These are phyloP conservation scores for Ammodytes dubius DNA, from an alignment of 2,113 vertebrate genomes.

Conservation along the genomic window DNA sequence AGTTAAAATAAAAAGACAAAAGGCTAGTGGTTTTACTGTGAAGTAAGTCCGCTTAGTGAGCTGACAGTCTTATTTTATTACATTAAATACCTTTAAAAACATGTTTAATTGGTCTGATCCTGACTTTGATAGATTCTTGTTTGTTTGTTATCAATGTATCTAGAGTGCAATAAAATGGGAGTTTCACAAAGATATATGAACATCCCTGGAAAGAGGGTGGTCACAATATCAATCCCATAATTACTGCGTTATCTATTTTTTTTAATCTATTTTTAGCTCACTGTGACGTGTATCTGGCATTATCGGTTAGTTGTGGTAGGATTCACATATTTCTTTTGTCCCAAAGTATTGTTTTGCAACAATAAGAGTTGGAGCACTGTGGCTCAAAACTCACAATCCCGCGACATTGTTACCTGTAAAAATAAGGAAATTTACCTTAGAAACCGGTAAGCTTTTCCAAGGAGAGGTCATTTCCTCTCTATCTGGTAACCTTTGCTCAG, in stretches of 20 bases:
- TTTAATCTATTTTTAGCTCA: neutral
- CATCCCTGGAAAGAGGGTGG: too few species aligned
- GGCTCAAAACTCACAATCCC: neutral
- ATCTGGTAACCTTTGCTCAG: conserved; percentile 66
- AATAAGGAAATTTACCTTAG: neutral
- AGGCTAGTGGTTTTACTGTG: neutral
- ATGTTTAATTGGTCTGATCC: neutral
- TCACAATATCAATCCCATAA: neutral
- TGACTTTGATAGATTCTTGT: neutral
- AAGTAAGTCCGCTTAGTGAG: neutral
- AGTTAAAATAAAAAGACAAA: neutral
- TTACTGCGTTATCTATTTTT: neutral
- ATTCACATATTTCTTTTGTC: neutral
- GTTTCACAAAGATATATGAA: neutral
- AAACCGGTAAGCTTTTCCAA: neutral
- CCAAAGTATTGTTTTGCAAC: neutral
- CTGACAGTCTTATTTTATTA: too few species aligned
- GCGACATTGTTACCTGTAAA: neutral
- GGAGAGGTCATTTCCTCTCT: neutral
- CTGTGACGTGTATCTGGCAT: neutral
- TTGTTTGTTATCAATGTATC: neutral
- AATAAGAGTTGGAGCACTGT: neutral
- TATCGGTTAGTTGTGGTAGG: neutral
- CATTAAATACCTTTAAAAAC: neutral
- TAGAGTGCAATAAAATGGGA: neutral